Evolutionary conservation across 2,113 vertebrate genomes (phyloP).

Genomic region (Xenopus borealis): DNA sequence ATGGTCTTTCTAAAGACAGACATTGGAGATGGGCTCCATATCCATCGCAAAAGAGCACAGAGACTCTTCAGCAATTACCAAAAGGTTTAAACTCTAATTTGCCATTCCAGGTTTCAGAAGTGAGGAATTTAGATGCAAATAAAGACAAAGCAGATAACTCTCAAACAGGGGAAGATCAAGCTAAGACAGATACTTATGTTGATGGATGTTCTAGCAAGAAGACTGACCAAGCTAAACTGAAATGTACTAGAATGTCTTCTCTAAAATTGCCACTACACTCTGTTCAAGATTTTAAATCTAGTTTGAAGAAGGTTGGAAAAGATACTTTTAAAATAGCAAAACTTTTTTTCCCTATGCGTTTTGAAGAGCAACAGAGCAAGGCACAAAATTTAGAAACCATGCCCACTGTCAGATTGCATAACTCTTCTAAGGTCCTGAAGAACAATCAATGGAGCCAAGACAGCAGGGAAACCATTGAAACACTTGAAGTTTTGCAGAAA

Average conservation of each 20-base stretch:
- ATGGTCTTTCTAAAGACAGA: constrained; percentile 70
- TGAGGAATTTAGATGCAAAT: constrained; percentile 48
- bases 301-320: constrained; percentile 59
- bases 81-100: constrained; percentile 54
- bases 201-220: constrained; percentile 48
- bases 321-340: constrained; percentile 61
- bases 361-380: constrained; percentile 46
- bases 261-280: constrained; percentile 58
- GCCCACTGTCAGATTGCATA: constrained; percentile 50
- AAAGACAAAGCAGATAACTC: constrained; percentile 22
- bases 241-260: constrained; percentile 50
- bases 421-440: constrained; percentile 46
- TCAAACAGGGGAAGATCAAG: constrained; percentile 49
- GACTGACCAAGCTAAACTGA: constrained; percentile 47
- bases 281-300: constrained; percentile 54
- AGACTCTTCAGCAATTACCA: constrained; percentile 55
- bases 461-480: constrained; percentile 45
- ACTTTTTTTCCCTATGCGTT: constrained; percentile 49
- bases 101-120: constrained; percentile 26
- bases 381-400: constrained; percentile 46
- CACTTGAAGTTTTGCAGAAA: constrained; percentile 63
- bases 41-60: constrained; percentile 65
- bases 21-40: constrained; percentile 83
- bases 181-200: constrained; percentile 23
- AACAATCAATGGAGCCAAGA: constrained; percentile 42